A percentile compares a stretch with the other conserved stretches of the same genome.
Conservation (phyloP, 1,140 invertebrate genomes). For the Acromyrmex charruanus region DNA sequence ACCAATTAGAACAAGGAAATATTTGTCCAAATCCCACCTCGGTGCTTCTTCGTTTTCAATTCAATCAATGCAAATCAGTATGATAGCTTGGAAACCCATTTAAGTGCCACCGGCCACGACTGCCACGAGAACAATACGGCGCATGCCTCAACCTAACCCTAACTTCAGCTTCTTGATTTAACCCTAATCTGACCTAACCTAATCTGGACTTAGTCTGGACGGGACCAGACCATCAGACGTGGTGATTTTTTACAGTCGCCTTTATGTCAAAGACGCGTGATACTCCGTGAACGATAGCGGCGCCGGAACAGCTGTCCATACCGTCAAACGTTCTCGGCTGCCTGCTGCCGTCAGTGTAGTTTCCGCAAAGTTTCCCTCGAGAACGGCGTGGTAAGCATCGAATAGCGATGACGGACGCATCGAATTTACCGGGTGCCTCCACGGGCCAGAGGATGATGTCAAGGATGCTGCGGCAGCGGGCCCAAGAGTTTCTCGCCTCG, state of each 20-base stretch:
- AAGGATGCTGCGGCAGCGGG: conserved; percentile 88
- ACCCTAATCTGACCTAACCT: neutral
- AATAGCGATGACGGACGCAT: conserved; percentile 67
- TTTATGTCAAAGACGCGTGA: conserved; percentile 3
- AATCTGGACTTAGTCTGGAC: neutral
- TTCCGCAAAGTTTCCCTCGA: neutral
- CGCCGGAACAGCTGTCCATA: conserved; percentile 12
- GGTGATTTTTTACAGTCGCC: conserved; percentile 3
- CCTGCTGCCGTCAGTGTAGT: conserved; percentile 49
- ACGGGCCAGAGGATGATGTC: conserved; percentile 82
- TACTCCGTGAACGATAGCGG: conserved; percentile 19
- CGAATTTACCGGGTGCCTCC: conserved; percentile 69
- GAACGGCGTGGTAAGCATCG: neutral
- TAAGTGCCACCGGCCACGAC: no score
- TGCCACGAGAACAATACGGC: neutral
- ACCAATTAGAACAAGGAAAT: neutral
- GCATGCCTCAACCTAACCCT: neutral
- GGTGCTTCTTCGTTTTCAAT: neutral
- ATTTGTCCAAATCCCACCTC: neutral
- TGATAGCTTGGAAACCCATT: no score
- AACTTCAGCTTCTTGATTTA: neutral
- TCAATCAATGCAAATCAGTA: no score
- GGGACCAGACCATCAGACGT: conserved; percentile 1
- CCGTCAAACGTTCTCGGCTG: neutral
- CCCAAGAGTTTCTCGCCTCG: conserved; percentile 89